Conservation (phyloP, 2,797 vertebrate genomes). For the Ctenopoma multispine region DNA sequence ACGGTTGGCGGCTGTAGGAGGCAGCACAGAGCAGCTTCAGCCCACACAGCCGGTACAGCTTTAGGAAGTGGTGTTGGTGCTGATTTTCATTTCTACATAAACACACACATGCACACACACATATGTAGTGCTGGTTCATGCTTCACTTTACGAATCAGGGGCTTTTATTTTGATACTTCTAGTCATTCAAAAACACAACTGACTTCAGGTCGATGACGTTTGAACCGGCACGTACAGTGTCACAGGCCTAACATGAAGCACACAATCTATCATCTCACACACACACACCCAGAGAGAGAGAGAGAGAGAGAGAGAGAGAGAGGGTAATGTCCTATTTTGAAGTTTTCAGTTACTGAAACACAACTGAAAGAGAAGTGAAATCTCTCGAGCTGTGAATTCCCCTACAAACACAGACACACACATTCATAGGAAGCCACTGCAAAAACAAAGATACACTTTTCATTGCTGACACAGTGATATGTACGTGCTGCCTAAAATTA, state of each 20-base stretch:
- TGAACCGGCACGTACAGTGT: not conserved
- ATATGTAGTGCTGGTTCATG: not conserved
- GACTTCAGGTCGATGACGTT: not conserved
- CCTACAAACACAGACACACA: conserved; percentile 29
- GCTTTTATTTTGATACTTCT: conserved; percentile 19
- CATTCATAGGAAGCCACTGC: not conserved
- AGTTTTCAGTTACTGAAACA: conserved; percentile 73
- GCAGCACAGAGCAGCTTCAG: conserved; percentile 58
- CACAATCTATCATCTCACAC: conserved; percentile 1
- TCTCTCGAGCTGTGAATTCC: conserved; percentile 65
- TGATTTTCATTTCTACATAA: conserved; percentile 55
- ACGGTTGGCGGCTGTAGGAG: conserved; percentile 51
- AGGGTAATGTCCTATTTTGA: conserved; percentile 58
- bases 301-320: conserved; percentile 47
- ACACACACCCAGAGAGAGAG: not conserved
- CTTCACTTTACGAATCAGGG: not conserved
- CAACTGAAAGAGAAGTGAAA: conserved; percentile 80
- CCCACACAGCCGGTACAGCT: conserved; percentile 35
- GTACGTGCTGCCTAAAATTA: conserved; percentile 4
- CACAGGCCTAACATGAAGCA: conserved; percentile 3
- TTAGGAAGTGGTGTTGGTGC: conserved; percentile 51
- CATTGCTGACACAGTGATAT: conserved; percentile 4
- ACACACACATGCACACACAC: conserved; percentile 5
- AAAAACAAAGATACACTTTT: conserved; percentile 5
- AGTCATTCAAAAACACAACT: not conserved